Evolutionary conservation across 1,140 invertebrate species (phyloP).

Genomic region (Apis dorsata): DNA sequence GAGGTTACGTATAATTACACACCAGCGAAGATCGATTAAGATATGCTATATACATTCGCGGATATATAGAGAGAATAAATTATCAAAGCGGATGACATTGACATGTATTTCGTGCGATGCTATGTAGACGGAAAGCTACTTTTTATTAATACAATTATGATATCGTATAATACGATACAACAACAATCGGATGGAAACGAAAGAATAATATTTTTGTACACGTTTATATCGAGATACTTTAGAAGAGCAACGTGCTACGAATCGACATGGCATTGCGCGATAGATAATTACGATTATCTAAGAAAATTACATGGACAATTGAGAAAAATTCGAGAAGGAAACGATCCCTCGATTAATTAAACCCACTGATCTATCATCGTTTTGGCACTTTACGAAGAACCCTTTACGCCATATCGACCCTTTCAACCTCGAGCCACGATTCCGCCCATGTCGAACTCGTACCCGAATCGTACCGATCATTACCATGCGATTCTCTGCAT

Average conservation of each 20-base stretch:
- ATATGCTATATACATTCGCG: conserved; percentile 13
- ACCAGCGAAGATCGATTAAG: conserved; percentile 2
- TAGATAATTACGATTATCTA: too few relatives aligned
- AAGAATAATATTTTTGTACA: not conserved
- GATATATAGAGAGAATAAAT: not conserved
- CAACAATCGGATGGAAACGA: too few relatives aligned
- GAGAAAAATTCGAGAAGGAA: not conserved
- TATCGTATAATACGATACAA: too few relatives aligned
- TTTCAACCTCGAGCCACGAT: conserved; percentile 50
- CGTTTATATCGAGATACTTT: not conserved
- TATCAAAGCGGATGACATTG: conserved; percentile 17
- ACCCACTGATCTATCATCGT: conserved; percentile 42
- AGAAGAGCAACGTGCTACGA: not conserved
- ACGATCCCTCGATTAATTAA: conserved; percentile 6
- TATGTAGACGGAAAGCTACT: not conserved
- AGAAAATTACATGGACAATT: too few relatives aligned
- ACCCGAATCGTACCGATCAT: conserved; percentile 27
- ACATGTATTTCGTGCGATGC: not conserved
- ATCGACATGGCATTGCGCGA: too few relatives aligned
- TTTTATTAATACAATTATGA: not conserved
- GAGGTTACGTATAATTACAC: not conserved
- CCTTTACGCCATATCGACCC: conserved; percentile 61
- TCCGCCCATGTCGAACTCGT: conserved; percentile 48
- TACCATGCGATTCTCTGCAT: not conserved
- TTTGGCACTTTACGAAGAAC: conserved; percentile 47